Conservation (phyloP, 2,797 vertebrate species). For the Simalia tracyae region DNA sequence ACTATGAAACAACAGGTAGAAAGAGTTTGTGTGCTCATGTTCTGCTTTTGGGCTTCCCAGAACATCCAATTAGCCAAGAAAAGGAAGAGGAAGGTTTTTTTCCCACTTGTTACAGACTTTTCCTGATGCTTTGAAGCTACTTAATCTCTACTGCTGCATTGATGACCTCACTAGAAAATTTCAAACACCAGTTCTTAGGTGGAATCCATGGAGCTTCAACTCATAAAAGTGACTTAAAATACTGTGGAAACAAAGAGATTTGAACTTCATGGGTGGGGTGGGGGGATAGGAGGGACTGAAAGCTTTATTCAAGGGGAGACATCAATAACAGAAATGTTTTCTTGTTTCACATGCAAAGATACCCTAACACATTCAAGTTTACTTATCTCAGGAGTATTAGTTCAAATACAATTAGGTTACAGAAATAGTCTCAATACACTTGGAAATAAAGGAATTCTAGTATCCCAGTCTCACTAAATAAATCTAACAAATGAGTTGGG, state of each 20-base stretch:
- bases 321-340: slow-evolving; percentile 33
- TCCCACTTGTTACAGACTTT: neutral
- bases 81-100: neutral
- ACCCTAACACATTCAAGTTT: slow-evolving; percentile 14
- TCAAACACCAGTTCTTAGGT: slow-evolving; percentile 10
- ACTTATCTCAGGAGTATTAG: slow-evolving; percentile 14
- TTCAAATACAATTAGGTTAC: neutral
- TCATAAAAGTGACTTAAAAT: slow-evolving; percentile 15
- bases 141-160: slow-evolving; percentile 8
- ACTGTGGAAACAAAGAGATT: slow-evolving; percentile 22
- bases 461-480: too few species aligned
- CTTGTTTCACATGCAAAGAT: slow-evolving; percentile 36
- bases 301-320: neutral
- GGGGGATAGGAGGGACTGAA: neutral
- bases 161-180: slow-evolving; percentile 7
- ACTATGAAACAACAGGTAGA: neutral
- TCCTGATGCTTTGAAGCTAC: slow-evolving; percentile 9
- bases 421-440: neutral
- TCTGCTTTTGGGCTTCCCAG: neutral
- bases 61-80: neutral
- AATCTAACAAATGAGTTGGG: neutral
- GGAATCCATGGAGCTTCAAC: neutral
- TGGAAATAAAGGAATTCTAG: neutral
- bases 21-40: neutral
- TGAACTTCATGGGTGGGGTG: too few species aligned